A percentile compares a stretch with the other conserved stretches of the same genome.
phyloP scores from a whole-genome alignment of 2,888 invertebrate genomes.

The Euphydryas editha region DNA sequence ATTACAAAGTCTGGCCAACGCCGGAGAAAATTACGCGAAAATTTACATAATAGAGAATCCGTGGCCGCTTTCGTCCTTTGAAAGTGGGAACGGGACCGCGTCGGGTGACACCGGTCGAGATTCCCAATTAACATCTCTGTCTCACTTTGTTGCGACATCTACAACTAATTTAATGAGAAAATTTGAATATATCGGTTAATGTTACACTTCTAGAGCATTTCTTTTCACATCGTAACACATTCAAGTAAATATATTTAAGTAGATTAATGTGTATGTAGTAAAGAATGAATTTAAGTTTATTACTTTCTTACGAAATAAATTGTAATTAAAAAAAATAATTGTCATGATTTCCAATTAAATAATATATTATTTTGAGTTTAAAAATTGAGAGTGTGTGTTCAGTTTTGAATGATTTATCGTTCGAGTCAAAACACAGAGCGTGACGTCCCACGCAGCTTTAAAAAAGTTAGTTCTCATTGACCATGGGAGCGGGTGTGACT shows the following conservation, averaged over 20 bases:
- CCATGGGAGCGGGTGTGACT: too few relatives aligned
- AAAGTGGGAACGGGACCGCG: conserved; percentile 70
- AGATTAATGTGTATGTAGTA: too few relatives aligned
- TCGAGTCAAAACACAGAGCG: too few relatives aligned
- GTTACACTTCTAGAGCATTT: background rate
- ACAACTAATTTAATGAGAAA: conserved; percentile 43
- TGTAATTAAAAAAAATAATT: too few relatives aligned
- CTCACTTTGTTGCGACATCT: conserved; percentile 75
- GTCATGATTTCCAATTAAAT: too few relatives aligned
- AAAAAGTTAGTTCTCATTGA: too few relatives aligned
- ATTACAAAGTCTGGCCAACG: conserved; percentile 77
- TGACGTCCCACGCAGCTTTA: too few relatives aligned
- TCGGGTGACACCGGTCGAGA: conserved; percentile 76
- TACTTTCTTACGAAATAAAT: too few relatives aligned
- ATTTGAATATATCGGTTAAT: conserved; percentile 1
- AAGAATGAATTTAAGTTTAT: too few relatives aligned
- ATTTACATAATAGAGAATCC: conserved; percentile 83
- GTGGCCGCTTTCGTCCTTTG: conserved; percentile 79
- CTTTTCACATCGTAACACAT: background rate
- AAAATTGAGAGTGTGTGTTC: too few relatives aligned
- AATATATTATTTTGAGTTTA: too few relatives aligned
- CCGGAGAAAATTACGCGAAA: conserved; percentile 78
- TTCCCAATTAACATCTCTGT: conserved; percentile 70
- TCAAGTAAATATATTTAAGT: background rate
- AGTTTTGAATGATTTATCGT: too few relatives aligned